Evolutionary conservation across 1,140 invertebrate genomes (phyloP).

Genomic region (Pseudoatta argentina): DNA sequence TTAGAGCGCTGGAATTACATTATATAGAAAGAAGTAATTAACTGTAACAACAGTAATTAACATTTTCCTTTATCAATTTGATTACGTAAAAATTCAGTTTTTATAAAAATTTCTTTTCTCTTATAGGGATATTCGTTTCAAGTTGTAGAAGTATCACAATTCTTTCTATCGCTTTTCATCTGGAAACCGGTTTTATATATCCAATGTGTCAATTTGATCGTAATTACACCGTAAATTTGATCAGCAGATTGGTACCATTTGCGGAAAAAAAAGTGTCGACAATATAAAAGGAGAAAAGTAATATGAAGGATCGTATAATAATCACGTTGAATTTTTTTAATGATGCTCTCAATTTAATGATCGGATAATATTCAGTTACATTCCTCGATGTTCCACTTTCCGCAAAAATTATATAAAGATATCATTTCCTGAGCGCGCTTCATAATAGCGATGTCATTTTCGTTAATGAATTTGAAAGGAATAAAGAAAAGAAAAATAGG

Average conservation of each 20-base stretch:
- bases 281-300: constrained; percentile 29
- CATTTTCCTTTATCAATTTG: neutral
- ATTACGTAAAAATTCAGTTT: neutral
- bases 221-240: constrained; percentile 43
- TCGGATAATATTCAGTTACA: constrained; percentile 52
- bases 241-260: constrained; percentile 11
- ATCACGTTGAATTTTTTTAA: constrained; percentile 40
- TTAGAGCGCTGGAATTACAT: constrained; percentile 5
- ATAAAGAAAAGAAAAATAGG: constrained; percentile 6
- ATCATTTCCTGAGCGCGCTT: constrained; percentile 31
- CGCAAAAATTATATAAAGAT: constrained; percentile 43
- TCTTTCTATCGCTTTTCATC: neutral
- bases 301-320: constrained; percentile 24
- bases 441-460: constrained; percentile 32
- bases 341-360: constrained; percentile 49
- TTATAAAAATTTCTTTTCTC: constrained; percentile 26
- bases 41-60: constrained; percentile 38
- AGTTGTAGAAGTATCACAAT: constrained; percentile 2
- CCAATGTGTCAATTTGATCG: constrained; percentile 13
- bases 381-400: neutral
- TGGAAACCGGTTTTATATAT: neutral
- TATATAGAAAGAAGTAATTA: constrained; percentile 35
- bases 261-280: neutral
- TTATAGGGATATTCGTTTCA: neutral
- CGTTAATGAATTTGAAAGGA: constrained; percentile 46